Evolutionary conservation across 1,140 invertebrate species (phyloP).

Genomic region (Lysiphlebus fabarum): DNA sequence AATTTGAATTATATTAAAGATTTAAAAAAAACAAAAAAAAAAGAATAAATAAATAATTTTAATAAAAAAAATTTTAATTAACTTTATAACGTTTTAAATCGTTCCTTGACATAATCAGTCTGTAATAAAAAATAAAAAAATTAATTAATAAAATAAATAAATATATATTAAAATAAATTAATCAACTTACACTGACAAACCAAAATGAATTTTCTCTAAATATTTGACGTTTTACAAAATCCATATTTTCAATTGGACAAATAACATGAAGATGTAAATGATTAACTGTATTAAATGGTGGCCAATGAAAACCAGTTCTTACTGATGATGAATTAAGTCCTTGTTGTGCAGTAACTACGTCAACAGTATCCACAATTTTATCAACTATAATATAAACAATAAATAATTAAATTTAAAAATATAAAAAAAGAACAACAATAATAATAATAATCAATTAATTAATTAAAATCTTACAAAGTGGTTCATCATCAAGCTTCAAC

Average conservation of each 20-base stretch:
- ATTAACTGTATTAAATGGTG: slow-evolving; percentile 78
- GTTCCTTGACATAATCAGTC: slow-evolving; percentile 49
- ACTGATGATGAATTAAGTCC: slow-evolving; percentile 57
- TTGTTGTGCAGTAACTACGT: slow-evolving; percentile 57
- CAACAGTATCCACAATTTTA: slow-evolving; percentile 60
- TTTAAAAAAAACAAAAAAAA: too few species aligned
- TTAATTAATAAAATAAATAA: neutral
- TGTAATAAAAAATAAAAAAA: slow-evolving; percentile 32
- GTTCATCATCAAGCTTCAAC: slow-evolving; percentile 63
- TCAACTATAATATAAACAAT: slow-evolving; percentile 58
- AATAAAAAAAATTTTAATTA: neutral
- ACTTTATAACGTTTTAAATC: slow-evolving; percentile 24
- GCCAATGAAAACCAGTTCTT: slow-evolving; percentile 86
- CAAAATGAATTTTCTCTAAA: slow-evolving; percentile 75
- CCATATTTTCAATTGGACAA: slow-evolving; percentile 74
- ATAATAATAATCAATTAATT: slow-evolving; percentile 23
- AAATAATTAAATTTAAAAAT: neutral
- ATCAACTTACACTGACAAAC: slow-evolving; percentile 77
- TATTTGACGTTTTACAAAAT: slow-evolving; percentile 63
- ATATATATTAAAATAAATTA: slow-evolving; percentile 19
- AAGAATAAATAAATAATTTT: too few species aligned
- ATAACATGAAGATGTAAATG: slow-evolving; percentile 90
- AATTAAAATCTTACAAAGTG: slow-evolving; percentile 64
- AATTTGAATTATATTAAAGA: too few species aligned
- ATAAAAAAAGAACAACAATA: slow-evolving; percentile 21